Percentiles rank a stretch among this genome's conserved stretches.
These are phyloP conservation scores for Tinea semifulvella DNA, from an alignment of 2,888 invertebrate species.

Conservation along the genomic window DNA sequence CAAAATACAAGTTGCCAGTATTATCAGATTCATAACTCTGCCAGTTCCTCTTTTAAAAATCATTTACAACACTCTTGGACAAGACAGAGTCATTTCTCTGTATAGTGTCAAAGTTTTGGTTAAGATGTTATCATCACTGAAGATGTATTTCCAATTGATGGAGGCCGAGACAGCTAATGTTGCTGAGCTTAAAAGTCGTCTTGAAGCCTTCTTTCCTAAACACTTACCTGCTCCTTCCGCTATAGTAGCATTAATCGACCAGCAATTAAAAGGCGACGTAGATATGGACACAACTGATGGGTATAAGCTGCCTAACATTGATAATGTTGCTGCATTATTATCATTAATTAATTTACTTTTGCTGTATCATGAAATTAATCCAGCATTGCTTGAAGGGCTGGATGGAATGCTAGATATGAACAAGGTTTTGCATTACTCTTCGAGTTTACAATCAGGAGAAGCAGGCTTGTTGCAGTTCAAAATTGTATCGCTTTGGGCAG, in stretches of 20 bases:
- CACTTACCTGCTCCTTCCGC: slow-evolving; percentile 45
- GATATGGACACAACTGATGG: slow-evolving; percentile 28
- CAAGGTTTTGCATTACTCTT: slow-evolving; percentile 43
- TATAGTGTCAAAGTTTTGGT: slow-evolving; percentile 61
- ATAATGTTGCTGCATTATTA: slow-evolving; percentile 39
- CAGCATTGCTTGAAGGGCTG: slow-evolving; percentile 52
- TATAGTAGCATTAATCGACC: slow-evolving; percentile 41
- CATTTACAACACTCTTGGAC: slow-evolving; percentile 37
- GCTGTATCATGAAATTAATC: slow-evolving; percentile 49
- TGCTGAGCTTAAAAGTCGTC: slow-evolving; percentile 40
- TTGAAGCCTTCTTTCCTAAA: slow-evolving; percentile 54
- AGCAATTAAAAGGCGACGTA: slow-evolving; percentile 27
- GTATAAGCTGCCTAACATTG: slow-evolving; percentile 39
- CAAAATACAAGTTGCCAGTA: slow-evolving; percentile 59
- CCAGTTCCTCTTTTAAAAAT: slow-evolving; percentile 58
- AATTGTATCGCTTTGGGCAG: slow-evolving; percentile 53
- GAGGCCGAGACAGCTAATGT: slow-evolving; percentile 36
- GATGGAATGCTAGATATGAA: slow-evolving; percentile 54
- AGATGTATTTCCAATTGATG: slow-evolving; percentile 60
- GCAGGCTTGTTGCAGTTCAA: slow-evolving; percentile 50
- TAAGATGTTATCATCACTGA: slow-evolving; percentile 62
- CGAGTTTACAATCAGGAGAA: slow-evolving; percentile 31
- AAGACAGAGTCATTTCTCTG: slow-evolving; percentile 44
- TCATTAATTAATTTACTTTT: slow-evolving; percentile 44
- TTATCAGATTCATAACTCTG: slow-evolving; percentile 54